These are phyloP conservation scores for Pseudoatta argentina DNA, from an alignment of 1,140 invertebrate genomes.

Conservation along the genomic window DNA sequence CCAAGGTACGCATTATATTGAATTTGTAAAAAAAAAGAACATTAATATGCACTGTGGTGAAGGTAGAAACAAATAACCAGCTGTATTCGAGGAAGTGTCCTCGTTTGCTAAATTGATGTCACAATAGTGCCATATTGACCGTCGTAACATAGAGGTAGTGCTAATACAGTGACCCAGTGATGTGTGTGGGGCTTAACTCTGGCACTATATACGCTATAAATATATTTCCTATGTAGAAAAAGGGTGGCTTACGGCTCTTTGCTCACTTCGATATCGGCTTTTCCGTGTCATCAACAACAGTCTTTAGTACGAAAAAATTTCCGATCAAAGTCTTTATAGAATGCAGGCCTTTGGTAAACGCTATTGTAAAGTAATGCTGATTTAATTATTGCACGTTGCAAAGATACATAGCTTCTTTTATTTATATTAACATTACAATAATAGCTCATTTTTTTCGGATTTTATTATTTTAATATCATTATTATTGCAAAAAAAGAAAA, in stretches of 20 bases:
- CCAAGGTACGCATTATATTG: neutral
- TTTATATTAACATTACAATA: conserved; percentile 22
- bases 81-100: conserved; percentile 5
- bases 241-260: conserved; percentile 46
- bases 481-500: neutral
- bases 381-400: conserved; percentile 23
- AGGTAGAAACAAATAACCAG: neutral
- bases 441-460: neutral
- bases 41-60: neutral
- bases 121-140: conserved; percentile 7
- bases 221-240: conserved; percentile 60
- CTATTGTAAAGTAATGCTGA: conserved; percentile 6
- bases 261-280: conserved; percentile 55
- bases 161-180: conserved; percentile 48
- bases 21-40: conserved; percentile 9
- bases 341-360: conserved; percentile 22
- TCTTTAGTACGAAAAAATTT: conserved; percentile 59
- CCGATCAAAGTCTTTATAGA: conserved; percentile 21
- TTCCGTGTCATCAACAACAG: conserved; percentile 60
- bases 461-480: conserved; percentile 17
- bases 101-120: conserved; percentile 34
- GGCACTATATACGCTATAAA: conserved; percentile 49
- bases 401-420: neutral
- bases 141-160: conserved; percentile 36
- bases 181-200: conserved; percentile 45